These are phyloP conservation scores for Mixornis gularis DNA, from an alignment of 2,113 vertebrate species.

Conservation along the genomic window DNA sequence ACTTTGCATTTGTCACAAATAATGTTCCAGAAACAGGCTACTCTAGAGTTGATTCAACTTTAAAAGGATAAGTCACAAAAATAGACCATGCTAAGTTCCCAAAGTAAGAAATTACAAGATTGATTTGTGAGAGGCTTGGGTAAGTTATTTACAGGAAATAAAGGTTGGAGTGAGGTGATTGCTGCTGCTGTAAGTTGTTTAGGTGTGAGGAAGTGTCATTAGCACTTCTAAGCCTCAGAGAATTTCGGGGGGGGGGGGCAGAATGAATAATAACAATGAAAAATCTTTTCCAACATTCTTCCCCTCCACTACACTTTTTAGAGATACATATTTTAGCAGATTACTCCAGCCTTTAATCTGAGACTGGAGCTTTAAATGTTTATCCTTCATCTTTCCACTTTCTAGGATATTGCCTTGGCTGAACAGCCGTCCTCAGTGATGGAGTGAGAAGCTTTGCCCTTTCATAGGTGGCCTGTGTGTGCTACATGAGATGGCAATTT, in stretches of 20 bases:
- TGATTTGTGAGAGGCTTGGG: not conserved
- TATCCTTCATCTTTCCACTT: not conserved
- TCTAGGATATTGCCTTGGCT: not conserved
- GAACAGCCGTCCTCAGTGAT: not conserved
- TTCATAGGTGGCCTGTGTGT: not conserved
- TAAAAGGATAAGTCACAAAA: not conserved
- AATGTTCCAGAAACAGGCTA: not conserved
- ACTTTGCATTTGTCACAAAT: not conserved
- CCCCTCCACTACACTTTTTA: not conserved
- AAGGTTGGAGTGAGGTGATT: not conserved
- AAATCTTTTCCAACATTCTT: not conserved
- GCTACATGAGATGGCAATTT: constrained; percentile 1
- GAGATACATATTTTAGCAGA: not conserved
- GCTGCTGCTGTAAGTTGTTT: not conserved
- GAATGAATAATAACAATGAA: not conserved
- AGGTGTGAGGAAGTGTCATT: constrained; percentile 3
- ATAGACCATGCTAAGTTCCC: not conserved
- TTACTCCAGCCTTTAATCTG: not conserved
- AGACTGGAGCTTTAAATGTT: not conserved
- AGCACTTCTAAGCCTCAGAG: not conserved
- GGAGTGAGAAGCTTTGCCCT: not conserved
- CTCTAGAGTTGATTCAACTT: not conserved
- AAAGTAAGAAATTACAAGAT: not conserved
- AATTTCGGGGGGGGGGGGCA: not conserved
- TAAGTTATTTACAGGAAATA: not conserved